Base-by-base conservation (phyloP, 2,113 vertebrate genomes). In the Rhinogobius similis region DNA sequence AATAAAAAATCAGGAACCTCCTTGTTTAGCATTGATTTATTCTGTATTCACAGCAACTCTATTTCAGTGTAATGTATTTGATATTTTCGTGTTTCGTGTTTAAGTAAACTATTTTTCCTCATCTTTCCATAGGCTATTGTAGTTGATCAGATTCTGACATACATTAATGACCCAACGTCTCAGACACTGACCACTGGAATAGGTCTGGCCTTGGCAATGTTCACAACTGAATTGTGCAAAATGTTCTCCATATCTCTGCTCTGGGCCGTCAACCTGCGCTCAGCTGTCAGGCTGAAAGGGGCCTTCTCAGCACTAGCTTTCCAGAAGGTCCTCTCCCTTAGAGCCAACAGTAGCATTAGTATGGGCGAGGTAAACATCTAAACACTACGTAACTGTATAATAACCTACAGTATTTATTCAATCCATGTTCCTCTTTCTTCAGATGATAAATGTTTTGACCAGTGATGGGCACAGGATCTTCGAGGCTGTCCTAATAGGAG, bases 381-480 rank as follows among this genome's bases (percentile, higher is more conserved):
- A n/a, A 36, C 13, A 14, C 18, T 10, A 26, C 3, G 9, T 12
- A 23, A 16, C 50, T 41, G 32, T 36, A 24, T 29, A 14, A 10
- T 63, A 32, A 14, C 0, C 4, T 16, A n/a, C n/a, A n/a, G 50
- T 4, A 23, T 4, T 24, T 3, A 73, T 14, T 62, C 38, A 11
- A 1, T 72, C 21, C 74, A 26, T 56, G 53, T 13, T 76, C 75
- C 24, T 23, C 0, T 44, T 14, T 23, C 0, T 44, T 10, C 82
- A 95, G 95, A 84, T 93, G 67, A 91, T 96, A 73, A 95, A 94
- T 20, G 63, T 94, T 14, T 74, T 96, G 61, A 93, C 92, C 26
- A 93, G 66, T 21, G 94, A 95, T 32, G 91, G 94, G 18, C 90
- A 93, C 76, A 88, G 83, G n/a, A 21, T 95, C 38, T 95, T 94